Evolutionary conservation across 2,797 vertebrate genomes (phyloP).

Genomic region (Linurgus olivaceus): DNA sequence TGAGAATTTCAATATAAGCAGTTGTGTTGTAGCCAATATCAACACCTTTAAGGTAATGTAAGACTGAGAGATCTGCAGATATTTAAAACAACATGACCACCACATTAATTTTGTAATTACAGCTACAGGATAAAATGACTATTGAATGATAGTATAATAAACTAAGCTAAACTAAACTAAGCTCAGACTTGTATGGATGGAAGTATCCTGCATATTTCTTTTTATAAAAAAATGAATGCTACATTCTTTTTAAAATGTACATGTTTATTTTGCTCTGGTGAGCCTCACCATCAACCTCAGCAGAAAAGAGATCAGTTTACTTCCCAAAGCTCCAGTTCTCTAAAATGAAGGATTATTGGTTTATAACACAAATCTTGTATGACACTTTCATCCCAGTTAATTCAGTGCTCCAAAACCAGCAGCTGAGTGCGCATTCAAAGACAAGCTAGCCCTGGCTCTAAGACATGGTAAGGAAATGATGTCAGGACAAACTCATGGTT

Average conservation of each 20-base stretch:
- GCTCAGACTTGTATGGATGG: background rate
- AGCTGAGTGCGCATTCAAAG: background rate
- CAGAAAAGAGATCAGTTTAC: background rate
- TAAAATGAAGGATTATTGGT: background rate
- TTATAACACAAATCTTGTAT: background rate
- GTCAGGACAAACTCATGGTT: background rate
- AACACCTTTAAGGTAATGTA: background rate
- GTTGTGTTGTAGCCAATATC: background rate
- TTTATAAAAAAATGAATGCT: background rate
- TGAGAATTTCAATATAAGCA: background rate
- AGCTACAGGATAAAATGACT: background rate
- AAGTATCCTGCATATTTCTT: background rate
- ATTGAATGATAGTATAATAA: background rate
- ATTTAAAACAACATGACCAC: background rate
- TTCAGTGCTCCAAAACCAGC: background rate
- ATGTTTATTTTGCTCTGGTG: background rate
- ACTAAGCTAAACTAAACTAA: background rate
- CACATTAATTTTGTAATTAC: background rate
- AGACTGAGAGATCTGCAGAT: background rate
- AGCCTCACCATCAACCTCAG: background rate
- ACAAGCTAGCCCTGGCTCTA: background rate
- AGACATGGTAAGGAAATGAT: background rate
- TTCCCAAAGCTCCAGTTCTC: background rate
- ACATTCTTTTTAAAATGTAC: background rate
- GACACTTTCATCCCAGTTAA: conserved; percentile 5